Percentiles rank a stretch among this genome's conserved stretches.
Evolutionary conservation across 1,140 invertebrate genomes (phyloP).

Genomic region (Schlechtendalia chinensis): DNA sequence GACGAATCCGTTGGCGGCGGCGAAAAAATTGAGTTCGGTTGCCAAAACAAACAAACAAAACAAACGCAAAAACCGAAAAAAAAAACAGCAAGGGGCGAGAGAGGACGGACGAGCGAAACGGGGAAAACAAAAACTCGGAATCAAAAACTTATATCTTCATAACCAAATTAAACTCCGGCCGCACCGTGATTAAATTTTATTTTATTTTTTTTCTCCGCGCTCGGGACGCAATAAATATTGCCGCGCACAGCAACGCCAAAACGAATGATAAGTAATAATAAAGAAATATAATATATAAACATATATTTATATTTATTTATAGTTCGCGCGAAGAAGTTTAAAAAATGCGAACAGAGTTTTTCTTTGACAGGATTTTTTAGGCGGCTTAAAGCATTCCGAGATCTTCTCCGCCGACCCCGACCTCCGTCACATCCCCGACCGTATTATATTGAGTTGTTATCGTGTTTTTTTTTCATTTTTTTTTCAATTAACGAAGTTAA

Average conservation of each 20-base stretch:
- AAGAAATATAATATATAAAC: conserved; percentile 31
- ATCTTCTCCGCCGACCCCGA: background rate
- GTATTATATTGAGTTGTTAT: conserved; percentile 44
- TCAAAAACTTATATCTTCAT: conserved; percentile 49
- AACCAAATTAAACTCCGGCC: conserved; percentile 46
- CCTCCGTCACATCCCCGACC: no score
- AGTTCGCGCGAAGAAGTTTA: background rate
- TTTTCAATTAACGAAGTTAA: conserved; percentile 33
- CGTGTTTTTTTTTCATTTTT: background rate
- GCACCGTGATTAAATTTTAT: conserved; percentile 38
- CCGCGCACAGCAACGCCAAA: background rate
- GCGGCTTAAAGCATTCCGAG: background rate
- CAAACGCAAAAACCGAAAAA: conserved; percentile 26
- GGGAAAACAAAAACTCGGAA: conserved; percentile 30
- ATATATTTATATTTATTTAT: conserved; percentile 19
- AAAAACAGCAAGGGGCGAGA: background rate
- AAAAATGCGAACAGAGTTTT: conserved; percentile 16
- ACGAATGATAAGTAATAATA: conserved; percentile 47
- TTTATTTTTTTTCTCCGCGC: conserved; percentile 26
- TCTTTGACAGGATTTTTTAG: conserved; percentile 16
- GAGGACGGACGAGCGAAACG: background rate
- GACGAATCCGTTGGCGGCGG: conserved; percentile 7
- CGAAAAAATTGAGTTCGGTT: conserved; percentile 35
- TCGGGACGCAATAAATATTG: conserved; percentile 12
- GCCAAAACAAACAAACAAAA: conserved; percentile 45